Conservation (phyloP, 1,140 invertebrate species). For the Thaumetopoea pityocampa region DNA sequence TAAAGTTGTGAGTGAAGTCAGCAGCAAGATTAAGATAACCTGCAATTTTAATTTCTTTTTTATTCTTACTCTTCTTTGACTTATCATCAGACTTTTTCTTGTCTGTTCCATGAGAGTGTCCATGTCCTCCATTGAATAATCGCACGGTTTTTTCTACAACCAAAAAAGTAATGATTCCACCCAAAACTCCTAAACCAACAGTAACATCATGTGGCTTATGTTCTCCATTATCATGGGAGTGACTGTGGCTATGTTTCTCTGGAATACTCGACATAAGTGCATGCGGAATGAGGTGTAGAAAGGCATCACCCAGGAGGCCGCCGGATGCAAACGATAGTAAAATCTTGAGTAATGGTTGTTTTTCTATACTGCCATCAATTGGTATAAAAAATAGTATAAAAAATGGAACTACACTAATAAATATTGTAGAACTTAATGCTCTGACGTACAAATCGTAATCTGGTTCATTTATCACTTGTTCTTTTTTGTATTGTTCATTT, state of each 20-base stretch:
- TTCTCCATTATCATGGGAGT: constrained; percentile 69
- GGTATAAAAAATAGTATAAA: constrained; percentile 96
- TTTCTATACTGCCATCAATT: constrained; percentile 89
- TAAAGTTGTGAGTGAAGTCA: constrained; percentile 97
- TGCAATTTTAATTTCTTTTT: constrained; percentile 87
- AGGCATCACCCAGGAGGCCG: constrained; percentile 95
- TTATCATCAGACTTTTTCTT: constrained; percentile 68
- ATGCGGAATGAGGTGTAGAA: constrained; percentile 97
- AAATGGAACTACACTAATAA: constrained; percentile 96
- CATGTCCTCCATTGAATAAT: constrained; percentile 89
- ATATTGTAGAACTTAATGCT: constrained; percentile 90
- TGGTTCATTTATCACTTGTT: constrained; percentile 46
- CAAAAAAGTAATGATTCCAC: constrained; percentile 94
- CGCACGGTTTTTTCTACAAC: constrained; percentile 95
- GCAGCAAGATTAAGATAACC: constrained; percentile 96
- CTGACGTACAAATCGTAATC: constrained; percentile 83
- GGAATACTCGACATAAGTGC: constrained; percentile 80
- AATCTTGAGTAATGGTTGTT: constrained; percentile 91
- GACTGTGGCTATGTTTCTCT: constrained; percentile 78
- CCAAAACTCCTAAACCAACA: constrained; percentile 92
- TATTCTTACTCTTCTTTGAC: constrained; percentile 65
- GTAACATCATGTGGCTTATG: constrained; percentile 84
- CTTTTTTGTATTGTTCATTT: constrained; percentile 74
- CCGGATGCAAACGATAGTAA: constrained; percentile 96
- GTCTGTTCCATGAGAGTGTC: constrained; percentile 71